Base-by-base conservation (phyloP, 2,113 vertebrate species). In the Corvus cornix region DNA sequence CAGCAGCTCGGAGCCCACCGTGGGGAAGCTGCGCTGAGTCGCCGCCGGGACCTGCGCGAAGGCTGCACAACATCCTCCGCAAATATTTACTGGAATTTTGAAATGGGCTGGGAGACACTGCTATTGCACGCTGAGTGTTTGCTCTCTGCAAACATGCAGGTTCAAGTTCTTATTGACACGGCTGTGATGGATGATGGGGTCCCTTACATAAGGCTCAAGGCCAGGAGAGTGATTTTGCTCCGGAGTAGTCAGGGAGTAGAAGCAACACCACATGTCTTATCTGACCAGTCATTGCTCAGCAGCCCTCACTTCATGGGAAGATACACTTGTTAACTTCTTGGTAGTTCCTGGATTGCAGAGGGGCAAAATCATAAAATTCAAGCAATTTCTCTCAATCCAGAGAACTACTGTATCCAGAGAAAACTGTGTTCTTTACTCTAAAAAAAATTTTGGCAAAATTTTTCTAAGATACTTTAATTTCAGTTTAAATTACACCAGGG, bases 81-180 rank as follows among this genome's bases (percentile, higher is more conserved):
- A 90, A 94, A 96, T 92, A 92, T 92, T 92, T 27, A 53, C 93
- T 10, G 30, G 88, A n/a, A 20, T 84, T 93, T 93, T 53, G 93
- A 87, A 95, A 93, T 4, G 63, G 75, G 53, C 35, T 67, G 85
- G 93, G 46, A 37, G 89, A 67, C 83, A 0, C 90, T 23, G 56
- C 93, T 37, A 7, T 67, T 77, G 94, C 93, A 26, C 51, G 6
- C 59, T 0, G 69, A n/a, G 59, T 69, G 87, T 85, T 96, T 94
- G 90, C 43, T 10, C 23, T 21, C 90, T 78, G 95, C 93, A 93
- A 85, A 91, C 90, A 59, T 4, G 51, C 87, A 93, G 53, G 95
- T 73, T 96, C 91, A 90, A 85, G 93, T 93, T 95, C 82, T 77
- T 86, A 24, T 77, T 70, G 82, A 90, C 93, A 41, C 0, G 46